Percentiles rank a stretch among this genome's conserved stretches.
Conservation (phyloP, 2,888 invertebrate species). For the Philereme vetulata region DNA sequence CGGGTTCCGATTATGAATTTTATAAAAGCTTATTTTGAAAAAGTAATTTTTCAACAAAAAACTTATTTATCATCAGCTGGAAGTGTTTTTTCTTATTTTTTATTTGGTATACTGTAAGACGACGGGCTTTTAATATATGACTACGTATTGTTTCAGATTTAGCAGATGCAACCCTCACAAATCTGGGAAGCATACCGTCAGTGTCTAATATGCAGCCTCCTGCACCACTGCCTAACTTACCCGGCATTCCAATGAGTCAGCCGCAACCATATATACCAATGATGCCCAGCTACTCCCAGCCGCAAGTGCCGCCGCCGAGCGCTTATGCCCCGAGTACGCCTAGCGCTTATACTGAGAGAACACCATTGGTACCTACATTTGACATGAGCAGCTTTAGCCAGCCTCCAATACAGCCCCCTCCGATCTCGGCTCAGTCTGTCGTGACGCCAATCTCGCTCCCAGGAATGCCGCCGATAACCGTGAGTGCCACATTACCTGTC, state of each 20-base stretch:
- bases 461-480: slow-evolving; percentile 92
- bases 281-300: slow-evolving; percentile 73
- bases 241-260: slow-evolving; percentile 80
- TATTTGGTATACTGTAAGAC: not conserved
- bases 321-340: slow-evolving; percentile 29
- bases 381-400: slow-evolving; percentile 71
- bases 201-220: slow-evolving; percentile 80
- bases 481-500: slow-evolving; percentile 88
- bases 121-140: no score
- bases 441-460: slow-evolving; percentile 89
- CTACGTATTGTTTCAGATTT: slow-evolving; percentile 61
- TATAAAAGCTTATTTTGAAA: no score
- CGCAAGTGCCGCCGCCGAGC: slow-evolving; percentile 49
- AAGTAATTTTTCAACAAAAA: no score
- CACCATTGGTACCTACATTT: slow-evolving; percentile 70
- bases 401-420: slow-evolving; percentile 65
- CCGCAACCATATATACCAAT: slow-evolving; percentile 81
- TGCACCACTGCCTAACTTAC: slow-evolving; percentile 77
- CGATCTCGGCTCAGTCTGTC: slow-evolving; percentile 70
- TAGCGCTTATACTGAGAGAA: slow-evolving; percentile 41
- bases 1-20: no score
- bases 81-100: slow-evolving; percentile 1
- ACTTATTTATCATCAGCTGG: no score
- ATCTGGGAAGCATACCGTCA: slow-evolving; percentile 78
- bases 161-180: slow-evolving; percentile 76